Evolutionary conservation across 2,113 vertebrate genomes (phyloP).

Genomic region (Nestor notabilis): DNA sequence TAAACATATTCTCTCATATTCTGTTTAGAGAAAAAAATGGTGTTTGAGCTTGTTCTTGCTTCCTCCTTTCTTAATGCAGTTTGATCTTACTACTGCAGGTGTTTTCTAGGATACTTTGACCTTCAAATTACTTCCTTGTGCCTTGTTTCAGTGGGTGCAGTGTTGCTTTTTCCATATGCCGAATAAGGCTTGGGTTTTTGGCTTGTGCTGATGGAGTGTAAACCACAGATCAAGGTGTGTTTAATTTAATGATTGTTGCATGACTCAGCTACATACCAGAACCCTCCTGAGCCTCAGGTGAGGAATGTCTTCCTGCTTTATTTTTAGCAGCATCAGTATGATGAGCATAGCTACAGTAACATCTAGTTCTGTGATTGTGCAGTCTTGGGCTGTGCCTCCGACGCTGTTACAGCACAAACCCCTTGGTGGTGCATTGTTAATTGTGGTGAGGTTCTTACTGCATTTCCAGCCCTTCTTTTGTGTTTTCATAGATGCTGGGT

Average conservation of each 20-base stretch:
- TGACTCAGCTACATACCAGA: constrained; percentile 50
- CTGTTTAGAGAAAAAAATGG: background rate
- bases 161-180: background rate
- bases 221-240: background rate
- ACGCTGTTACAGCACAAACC: background rate
- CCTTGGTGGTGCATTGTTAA: background rate
- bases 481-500: background rate
- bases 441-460: background rate
- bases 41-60: background rate
- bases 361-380: background rate
- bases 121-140: background rate
- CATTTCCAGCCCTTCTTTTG: background rate
- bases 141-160: background rate
- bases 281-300: constrained; percentile 38
- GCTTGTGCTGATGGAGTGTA: background rate
- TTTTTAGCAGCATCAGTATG: constrained; percentile 28
- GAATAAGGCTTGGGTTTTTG: background rate
- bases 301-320: constrained; percentile 58
- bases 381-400: background rate
- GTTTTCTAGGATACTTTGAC: background rate
- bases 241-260: constrained; percentile 12
- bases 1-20: background rate
- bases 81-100: background rate
- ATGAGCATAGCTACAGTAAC: background rate
- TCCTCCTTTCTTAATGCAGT: background rate